Conservation (phyloP, 2,888 invertebrate genomes). For the Sinodicranocentrus sp. region DNA sequence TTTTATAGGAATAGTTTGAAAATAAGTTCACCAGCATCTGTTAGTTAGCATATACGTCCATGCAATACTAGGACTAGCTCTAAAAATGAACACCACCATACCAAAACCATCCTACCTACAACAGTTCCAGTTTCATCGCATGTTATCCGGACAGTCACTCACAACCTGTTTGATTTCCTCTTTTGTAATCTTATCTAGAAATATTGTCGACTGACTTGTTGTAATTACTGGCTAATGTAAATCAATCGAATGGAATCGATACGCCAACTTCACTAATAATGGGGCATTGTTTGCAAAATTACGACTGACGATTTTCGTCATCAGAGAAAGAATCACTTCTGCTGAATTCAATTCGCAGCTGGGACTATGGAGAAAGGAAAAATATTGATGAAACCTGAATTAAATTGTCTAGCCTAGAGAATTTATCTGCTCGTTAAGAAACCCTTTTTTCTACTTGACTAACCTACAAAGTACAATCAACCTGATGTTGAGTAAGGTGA, state of each 20-base stretch:
- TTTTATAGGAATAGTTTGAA: no score
- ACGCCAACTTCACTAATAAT: conserved; percentile 1
- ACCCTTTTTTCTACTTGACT: background rate
- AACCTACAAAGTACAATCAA: conserved; percentile 14
- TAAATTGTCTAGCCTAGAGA: conserved; percentile 23
- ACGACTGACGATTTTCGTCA: conserved; percentile 16
- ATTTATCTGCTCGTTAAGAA: conserved; percentile 52
- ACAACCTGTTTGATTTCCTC: background rate
- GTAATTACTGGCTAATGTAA: no score
- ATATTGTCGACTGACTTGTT: no score
- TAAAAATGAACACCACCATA: no score
- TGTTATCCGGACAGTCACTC: no score
- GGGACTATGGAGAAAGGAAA: conserved; percentile 10
- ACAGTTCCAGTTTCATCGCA: no score
- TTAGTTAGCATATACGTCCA: no score
- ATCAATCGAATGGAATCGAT: no score
- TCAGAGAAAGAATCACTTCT: conserved; percentile 1
- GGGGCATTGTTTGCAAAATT: conserved; percentile 43
- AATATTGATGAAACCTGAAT: conserved; percentile 33
- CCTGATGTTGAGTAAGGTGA: conserved; percentile 1
- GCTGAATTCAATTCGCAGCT: background rate
- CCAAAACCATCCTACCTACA: no score
- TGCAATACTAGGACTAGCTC: no score
- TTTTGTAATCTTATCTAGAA: background rate
- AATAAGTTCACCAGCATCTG: no score